Base-by-base conservation (phyloP, 1,140 invertebrate species). In the Ips nitidus region DNA sequence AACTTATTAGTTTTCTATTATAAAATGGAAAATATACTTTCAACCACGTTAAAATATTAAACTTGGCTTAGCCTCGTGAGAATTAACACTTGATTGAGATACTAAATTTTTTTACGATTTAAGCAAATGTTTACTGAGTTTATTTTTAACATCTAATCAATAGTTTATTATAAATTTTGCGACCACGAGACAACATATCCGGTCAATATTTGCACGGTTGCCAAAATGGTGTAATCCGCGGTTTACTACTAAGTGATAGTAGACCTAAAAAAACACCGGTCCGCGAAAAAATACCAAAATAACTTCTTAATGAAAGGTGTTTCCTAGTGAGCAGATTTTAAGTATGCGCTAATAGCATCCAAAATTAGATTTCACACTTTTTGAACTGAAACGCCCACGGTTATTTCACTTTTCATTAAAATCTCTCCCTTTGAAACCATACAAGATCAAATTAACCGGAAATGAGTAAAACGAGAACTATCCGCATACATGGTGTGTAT, bases 261-360 rank as follows among this genome's bases (percentile, higher is more conserved):
- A 66, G 50, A 47, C 37, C 7, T 41, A 52, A 53, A 41, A 45
- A n/a, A 8, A 52, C 36, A 56, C 6, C 41, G 37, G 45, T 37
- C 41, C 8, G 57, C 47, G 52, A 67, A 60, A 52, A 60, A 52
- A 47, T n/a, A 52, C 39, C 3, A 55, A 57, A 66, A 67, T 69
- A 69, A 55, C 62, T 67, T 52, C 50, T 67, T 52, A 72, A 64
- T 61, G 47, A 59, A 62, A 68, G 66, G 62, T 64, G 63, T 65
- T 72, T 72, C 60, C 41, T 62, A 69, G 59, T 45, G 40, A 59
- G 41, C 36, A 22, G 38, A 38, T 52, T 63, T 63, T 63, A 63
- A 52, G 61, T 63, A 65, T 65, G 52, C 63, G 63, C 52, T 40
- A 65, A 65, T 65, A 41, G 40, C 50, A 58, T 62, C 61, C 55